phyloP scores from a whole-genome alignment of 2,113 vertebrate genomes.

The Sakesphorus luctuosus region DNA sequence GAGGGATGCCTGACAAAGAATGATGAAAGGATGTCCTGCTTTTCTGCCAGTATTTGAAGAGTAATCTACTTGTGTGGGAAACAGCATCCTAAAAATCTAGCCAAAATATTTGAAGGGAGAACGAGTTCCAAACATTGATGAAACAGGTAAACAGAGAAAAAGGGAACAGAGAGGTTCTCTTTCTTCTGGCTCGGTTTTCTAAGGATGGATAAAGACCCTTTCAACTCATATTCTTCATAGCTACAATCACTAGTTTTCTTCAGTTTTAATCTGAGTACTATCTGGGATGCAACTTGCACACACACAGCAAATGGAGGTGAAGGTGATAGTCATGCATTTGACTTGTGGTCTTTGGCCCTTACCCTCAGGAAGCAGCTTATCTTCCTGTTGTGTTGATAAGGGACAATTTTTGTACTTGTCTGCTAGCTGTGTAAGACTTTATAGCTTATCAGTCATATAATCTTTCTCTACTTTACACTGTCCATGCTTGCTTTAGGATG shows the following conservation, averaged over 20 bases:
- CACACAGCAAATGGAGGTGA: background rate
- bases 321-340: background rate
- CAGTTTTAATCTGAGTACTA: background rate
- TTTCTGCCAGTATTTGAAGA: background rate
- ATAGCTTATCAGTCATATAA: no score
- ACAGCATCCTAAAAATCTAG: background rate
- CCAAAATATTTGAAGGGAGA: background rate
- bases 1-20: background rate
- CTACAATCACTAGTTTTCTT: background rate
- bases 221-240: background rate
- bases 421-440: background rate
- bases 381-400: background rate
- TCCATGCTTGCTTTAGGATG: background rate
- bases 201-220: background rate
- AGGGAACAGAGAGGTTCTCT: fast-evolving
- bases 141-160: background rate
- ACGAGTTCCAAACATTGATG: background rate
- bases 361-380: background rate
- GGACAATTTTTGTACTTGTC: background rate
- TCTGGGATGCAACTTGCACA: background rate
- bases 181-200: background rate
- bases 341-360: fast-evolving
- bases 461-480: background rate
- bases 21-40: background rate
- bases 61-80: background rate